phyloP scores from a whole-genome alignment of 2,888 invertebrate genomes.

The Odontocolon sp. region DNA sequence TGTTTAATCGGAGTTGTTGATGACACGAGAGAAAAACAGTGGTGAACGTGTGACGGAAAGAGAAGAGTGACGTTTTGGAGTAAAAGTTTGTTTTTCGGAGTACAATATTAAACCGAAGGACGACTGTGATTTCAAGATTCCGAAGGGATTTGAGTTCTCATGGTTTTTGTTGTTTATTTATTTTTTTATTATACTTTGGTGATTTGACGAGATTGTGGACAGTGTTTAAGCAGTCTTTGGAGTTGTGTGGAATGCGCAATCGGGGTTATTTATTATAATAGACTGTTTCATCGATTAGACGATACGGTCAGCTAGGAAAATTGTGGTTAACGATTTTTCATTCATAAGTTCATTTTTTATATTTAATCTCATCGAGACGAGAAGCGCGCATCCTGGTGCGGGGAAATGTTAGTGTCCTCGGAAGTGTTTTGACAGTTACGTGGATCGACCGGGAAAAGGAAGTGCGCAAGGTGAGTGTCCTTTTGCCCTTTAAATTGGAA shows the following conservation, averaged over 20 bases:
- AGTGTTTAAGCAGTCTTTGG: conserved; percentile 1
- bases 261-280: background rate
- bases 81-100: too few species aligned
- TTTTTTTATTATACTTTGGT: background rate
- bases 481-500: background rate
- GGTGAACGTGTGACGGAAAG: too few species aligned
- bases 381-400: conserved; percentile 45
- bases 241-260: background rate
- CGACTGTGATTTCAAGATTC: too few species aligned
- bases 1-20: too few species aligned
- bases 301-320: background rate
- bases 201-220: conserved; percentile 26
- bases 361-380: conserved; percentile 1
- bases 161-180: background rate
- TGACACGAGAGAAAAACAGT: too few species aligned
- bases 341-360: background rate
- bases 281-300: background rate
- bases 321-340: background rate
- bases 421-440: conserved; percentile 75
- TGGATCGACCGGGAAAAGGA: conserved; percentile 44
- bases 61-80: too few species aligned
- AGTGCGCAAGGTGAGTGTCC: conserved; percentile 54
- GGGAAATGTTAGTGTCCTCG: conserved; percentile 74
- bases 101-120: too few species aligned
- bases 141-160: too few species aligned